phyloP scores from a whole-genome alignment of 2,797 vertebrate genomes.

The Pogonophryne albipinna region DNA sequence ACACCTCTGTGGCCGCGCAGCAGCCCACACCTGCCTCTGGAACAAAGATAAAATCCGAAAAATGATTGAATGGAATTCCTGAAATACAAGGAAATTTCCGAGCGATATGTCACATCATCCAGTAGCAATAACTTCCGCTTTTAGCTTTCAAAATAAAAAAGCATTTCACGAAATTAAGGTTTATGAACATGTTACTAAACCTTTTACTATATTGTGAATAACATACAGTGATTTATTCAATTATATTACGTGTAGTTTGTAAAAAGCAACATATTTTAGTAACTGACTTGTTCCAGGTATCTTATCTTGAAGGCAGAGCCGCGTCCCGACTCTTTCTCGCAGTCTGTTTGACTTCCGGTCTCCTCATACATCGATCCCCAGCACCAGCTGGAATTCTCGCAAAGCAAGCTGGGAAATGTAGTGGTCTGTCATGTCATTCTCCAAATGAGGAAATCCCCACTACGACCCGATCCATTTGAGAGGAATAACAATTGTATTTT shows the following conservation, averaged over 20 bases:
- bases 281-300: background rate
- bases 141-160: constrained; percentile 1
- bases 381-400: background rate
- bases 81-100: background rate
- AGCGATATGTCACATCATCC: background rate
- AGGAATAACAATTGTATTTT: too few relatives aligned
- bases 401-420: constrained; percentile 46
- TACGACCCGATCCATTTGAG: too few relatives aligned
- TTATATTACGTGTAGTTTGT: rapidly evolving
- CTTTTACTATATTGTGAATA: rapidly evolving
- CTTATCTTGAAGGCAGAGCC: constrained; percentile 40
- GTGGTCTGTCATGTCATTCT: constrained; percentile 3
- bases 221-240: rapidly evolving
- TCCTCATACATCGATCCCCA: too few relatives aligned
- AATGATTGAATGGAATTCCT: background rate
- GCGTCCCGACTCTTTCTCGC: background rate
- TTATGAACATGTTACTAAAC: background rate
- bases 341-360: too few relatives aligned
- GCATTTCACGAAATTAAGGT: rapidly evolving
- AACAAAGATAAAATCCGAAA: background rate
- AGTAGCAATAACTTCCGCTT: constrained; percentile 17
- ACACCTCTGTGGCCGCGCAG: too few relatives aligned
- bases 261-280: background rate
- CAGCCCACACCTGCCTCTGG: background rate
- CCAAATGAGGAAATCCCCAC: too few relatives aligned